phyloP scores from a whole-genome alignment of 2,113 vertebrate genomes.

The human region GRCh38 chr12:8737001-8737500 shows the following conservation, averaged over 20 bases:
- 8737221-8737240: neutral
- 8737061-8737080: too few species aligned
- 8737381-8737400: neutral
- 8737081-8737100: too few species aligned
- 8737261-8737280: neutral
- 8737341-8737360: neutral
- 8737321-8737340: neutral
- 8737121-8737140: neutral
- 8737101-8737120: too few species aligned
- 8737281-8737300: neutral
- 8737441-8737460: neutral
- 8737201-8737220: neutral
- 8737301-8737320: neutral
- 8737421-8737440: neutral
- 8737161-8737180: neutral
- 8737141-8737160: neutral
- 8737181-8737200: neutral
- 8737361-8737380: neutral
- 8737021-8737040: too few species aligned
- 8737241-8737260: neutral
- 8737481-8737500: neutral
- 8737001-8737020: too few species aligned
- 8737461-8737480: neutral
- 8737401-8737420: neutral
- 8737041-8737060: too few species aligned